A percentile compares a stretch with the other conserved stretches of the same genome.
Evolutionary conservation across 2,888 invertebrate species (phyloP).

Genomic region (Athalia rosae): DNA sequence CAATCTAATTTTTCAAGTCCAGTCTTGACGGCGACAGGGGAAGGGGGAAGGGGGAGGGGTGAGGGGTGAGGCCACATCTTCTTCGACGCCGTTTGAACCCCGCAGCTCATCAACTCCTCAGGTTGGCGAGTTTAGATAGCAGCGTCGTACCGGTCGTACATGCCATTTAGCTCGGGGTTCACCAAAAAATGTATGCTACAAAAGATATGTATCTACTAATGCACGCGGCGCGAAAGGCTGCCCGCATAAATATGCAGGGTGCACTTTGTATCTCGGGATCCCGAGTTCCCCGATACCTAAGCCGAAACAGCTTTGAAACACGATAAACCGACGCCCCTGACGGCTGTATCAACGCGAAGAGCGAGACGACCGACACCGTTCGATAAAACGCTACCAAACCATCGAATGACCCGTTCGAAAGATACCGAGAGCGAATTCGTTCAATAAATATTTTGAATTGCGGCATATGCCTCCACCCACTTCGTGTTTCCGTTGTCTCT

Average conservation of each 20-base stretch:
- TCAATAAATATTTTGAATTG: neutral
- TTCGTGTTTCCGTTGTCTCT: neutral
- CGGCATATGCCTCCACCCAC: neutral
- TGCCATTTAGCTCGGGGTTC: slow-evolving; percentile 58
- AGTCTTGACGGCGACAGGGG: no score
- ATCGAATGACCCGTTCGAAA: neutral
- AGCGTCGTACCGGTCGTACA: slow-evolving; percentile 53
- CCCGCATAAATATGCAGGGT: slow-evolving; percentile 58
- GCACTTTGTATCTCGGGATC: slow-evolving; percentile 31
- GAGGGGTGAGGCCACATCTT: neutral
- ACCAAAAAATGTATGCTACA: slow-evolving; percentile 54
- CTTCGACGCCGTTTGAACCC: slow-evolving; percentile 10
- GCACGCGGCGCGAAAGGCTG: slow-evolving; percentile 57
- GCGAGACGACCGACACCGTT: no score
- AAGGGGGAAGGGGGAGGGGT: neutral
- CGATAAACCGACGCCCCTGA: slow-evolving; percentile 12
- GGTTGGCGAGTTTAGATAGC: slow-evolving; percentile 62
- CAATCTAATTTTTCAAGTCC: slow-evolving; percentile 33
- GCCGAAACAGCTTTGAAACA: neutral
- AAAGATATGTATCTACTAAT: slow-evolving; percentile 62
- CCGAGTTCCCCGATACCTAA: slow-evolving; percentile 6
- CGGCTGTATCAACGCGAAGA: slow-evolving; percentile 13
- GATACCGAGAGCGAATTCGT: neutral
- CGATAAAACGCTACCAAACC: neutral
- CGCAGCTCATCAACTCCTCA: slow-evolving; percentile 1